phyloP scores from a whole-genome alignment of 2,113 vertebrate species.

The Phainopepla nitens region DNA sequence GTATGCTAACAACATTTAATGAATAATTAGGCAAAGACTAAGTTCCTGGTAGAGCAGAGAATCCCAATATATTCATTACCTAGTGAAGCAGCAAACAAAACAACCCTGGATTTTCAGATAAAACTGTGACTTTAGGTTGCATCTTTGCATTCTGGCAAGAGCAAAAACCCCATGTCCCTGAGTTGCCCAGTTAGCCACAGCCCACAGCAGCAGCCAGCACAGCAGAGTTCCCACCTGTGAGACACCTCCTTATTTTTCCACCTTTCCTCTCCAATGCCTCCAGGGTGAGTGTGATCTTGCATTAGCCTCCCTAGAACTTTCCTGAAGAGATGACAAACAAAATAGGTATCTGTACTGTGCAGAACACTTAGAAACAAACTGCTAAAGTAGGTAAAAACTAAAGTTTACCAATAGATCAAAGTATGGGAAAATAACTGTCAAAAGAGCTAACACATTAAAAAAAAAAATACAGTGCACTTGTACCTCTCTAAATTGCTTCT shows the following conservation, averaged over 20 bases:
- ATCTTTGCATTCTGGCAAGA: conserved; percentile 4
- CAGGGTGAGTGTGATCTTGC: accelerated
- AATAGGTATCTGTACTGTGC: background rate
- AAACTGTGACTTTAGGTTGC: background rate
- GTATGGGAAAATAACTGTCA: background rate
- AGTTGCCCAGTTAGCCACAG: background rate
- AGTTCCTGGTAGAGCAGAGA: conserved; percentile 58
- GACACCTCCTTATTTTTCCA: background rate
- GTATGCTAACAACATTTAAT: conserved; percentile 70
- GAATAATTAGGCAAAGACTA: conserved; percentile 72
- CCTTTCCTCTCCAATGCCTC: accelerated
- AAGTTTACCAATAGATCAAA: background rate
- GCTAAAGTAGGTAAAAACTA: background rate
- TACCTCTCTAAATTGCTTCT: background rate
- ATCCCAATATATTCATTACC: conserved; percentile 26
- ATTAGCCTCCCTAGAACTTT: background rate
- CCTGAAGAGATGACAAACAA: background rate
- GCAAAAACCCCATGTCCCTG: background rate
- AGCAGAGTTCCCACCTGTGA: background rate
- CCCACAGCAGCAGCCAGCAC: background rate
- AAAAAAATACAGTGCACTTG: background rate
- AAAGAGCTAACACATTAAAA: background rate
- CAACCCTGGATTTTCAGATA: conserved; percentile 38
- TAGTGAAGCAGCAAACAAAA: conserved; percentile 41
- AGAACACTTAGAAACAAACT: background rate